These are phyloP conservation scores for Mormyrops attenuatus DNA, from an alignment of 2,797 vertebrate species.

Conservation along the genomic window DNA sequence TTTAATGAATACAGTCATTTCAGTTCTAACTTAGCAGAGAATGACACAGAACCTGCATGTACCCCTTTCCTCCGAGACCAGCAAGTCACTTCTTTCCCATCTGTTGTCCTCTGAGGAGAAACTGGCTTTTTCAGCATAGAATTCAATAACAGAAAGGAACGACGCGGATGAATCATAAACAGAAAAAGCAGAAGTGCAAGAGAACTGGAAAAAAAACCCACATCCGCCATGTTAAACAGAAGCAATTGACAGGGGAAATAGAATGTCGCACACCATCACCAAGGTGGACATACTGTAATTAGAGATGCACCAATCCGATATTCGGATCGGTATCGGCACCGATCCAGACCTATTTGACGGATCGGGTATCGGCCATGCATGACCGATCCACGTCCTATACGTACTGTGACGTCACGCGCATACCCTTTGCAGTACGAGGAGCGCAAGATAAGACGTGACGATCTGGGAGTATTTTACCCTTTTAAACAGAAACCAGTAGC, in stretches of 20 bases:
- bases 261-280: neutral
- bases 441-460: no score
- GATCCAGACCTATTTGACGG: no score
- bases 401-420: no score
- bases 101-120: conserved; percentile 1
- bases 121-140: neutral
- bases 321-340: no score
- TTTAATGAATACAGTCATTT: neutral
- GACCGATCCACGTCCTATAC: no score
- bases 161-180: neutral
- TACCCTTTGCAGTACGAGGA: no score
- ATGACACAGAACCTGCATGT: conserved; percentile 6
- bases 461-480: no score
- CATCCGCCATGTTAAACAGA: conserved; percentile 61
- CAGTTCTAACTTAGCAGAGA: neutral
- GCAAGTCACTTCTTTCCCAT: neutral
- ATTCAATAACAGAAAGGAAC: neutral
- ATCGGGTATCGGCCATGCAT: no score
- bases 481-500: no score
- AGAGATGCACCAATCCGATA: no score
- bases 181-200: conserved; percentile 14
- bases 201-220: conserved; percentile 39
- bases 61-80: neutral
- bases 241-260: conserved; percentile 24
- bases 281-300: neutral